Conservation (phyloP, 2,113 vertebrate genomes). For the Butorides virescens region DNA sequence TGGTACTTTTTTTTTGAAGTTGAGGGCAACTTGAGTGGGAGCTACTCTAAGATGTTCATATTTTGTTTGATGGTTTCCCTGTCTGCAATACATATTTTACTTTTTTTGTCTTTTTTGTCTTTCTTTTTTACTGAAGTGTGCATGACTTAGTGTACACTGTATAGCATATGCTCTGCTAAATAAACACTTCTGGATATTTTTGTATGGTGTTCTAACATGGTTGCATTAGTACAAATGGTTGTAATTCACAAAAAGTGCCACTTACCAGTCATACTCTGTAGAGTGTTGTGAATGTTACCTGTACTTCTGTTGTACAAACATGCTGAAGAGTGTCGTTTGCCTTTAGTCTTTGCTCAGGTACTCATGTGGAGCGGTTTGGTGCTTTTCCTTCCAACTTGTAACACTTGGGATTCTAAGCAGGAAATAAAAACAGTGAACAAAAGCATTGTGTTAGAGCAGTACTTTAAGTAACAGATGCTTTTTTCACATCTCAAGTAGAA, state of each 20-base stretch:
- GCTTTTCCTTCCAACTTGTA: conserved; percentile 66
- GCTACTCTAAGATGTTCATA: background rate
- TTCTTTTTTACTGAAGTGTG: background rate
- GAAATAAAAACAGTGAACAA: conserved; percentile 68
- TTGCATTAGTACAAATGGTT: conserved; percentile 17
- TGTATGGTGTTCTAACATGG: background rate
- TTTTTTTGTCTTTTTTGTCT: background rate
- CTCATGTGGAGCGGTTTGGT: conserved; percentile 61
- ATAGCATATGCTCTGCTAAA: background rate
- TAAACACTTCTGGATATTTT: conserved; percentile 39
- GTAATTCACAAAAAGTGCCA: conserved; percentile 63
- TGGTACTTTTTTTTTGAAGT: background rate
- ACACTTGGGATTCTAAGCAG: conserved; percentile 43
- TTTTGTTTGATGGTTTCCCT: background rate
- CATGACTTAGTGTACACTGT: conserved; percentile 43
- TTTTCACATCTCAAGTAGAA: background rate
- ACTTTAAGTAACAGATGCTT: background rate
- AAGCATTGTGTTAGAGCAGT: conserved; percentile 16
- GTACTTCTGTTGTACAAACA: conserved; percentile 9
- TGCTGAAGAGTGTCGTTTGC: conserved; percentile 16
- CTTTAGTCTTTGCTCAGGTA: conserved; percentile 73
- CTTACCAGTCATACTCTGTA: background rate
- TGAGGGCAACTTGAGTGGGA: background rate
- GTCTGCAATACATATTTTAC: background rate
- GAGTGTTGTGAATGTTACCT: conserved; percentile 13